Conservation (phyloP, 2,113 vertebrate genomes). For the Lepus timidus region DNA sequence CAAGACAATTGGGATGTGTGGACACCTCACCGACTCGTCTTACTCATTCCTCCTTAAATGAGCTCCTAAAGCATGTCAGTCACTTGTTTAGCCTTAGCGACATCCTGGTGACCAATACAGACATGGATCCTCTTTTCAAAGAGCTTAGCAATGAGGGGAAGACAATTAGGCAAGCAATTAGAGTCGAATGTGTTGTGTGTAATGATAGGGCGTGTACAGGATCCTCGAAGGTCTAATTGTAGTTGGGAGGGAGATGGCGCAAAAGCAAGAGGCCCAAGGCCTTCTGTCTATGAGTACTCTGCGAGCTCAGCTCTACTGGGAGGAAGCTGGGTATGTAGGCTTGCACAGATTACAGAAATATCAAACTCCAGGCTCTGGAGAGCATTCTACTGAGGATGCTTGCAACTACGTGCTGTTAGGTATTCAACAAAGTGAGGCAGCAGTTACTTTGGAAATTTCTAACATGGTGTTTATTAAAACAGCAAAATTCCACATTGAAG, state of each 20-base stretch:
- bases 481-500: not conserved
- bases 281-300: not conserved
- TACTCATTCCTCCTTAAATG: not conserved
- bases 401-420: not conserved
- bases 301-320: not conserved
- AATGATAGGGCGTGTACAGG: fast-evolving
- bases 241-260: not conserved
- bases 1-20: not conserved
- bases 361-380: not conserved
- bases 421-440: not conserved
- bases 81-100: not conserved
- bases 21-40: not conserved
- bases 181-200: not conserved
- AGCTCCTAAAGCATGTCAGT: not conserved
- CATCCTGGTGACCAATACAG: not conserved
- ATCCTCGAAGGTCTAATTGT: not conserved
- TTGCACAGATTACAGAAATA: not conserved
- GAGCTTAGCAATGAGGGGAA: not conserved
- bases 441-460: not conserved
- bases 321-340: not conserved
- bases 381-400: not conserved
- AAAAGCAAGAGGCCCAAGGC: not conserved
- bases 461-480: not conserved
- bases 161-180: not conserved
- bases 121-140: not conserved